Evolutionary conservation across 2,888 invertebrate species (phyloP).

Genomic region (Erpobdella octoculata): DNA sequence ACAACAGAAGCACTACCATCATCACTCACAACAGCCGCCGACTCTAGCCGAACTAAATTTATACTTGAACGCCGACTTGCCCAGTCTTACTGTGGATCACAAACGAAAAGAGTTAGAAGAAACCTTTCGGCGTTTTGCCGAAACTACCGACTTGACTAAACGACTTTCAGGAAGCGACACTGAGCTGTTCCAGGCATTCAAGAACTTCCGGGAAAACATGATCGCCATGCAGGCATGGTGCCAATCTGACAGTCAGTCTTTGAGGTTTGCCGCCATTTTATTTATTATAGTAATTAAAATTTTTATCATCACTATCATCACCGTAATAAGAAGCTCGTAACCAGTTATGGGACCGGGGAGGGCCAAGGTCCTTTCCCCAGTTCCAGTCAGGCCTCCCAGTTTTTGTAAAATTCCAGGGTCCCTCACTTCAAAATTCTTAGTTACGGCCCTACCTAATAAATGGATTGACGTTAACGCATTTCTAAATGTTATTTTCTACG

Average conservation of each 20-base stretch:
- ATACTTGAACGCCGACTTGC: slow-evolving; percentile 32
- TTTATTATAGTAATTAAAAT: too few species aligned
- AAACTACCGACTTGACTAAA: background rate
- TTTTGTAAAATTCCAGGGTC: too few species aligned
- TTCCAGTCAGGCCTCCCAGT: too few species aligned
- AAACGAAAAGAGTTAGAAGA: background rate
- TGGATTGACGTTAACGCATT: too few species aligned
- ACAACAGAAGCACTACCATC: background rate
- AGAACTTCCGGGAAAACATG: slow-evolving; percentile 4
- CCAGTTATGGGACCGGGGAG: too few species aligned
- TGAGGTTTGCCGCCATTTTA: slow-evolving; percentile 5
- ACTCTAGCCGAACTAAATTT: slow-evolving; percentile 15
- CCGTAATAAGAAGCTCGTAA: too few species aligned
- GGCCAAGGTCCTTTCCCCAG: too few species aligned
- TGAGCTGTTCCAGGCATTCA: slow-evolving; percentile 2
- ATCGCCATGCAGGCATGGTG: background rate
- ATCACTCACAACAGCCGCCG: background rate
- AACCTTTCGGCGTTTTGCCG: background rate
- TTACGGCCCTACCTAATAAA: too few species aligned
- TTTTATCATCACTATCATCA: too few species aligned
- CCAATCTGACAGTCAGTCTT: background rate
- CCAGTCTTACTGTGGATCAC: background rate
- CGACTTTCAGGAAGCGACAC: slow-evolving; percentile 1
- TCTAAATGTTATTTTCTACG: too few species aligned
- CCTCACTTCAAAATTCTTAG: too few species aligned